phyloP scores from a whole-genome alignment of 2,797 vertebrate genomes.

The Gobio occitaniae region DNA sequence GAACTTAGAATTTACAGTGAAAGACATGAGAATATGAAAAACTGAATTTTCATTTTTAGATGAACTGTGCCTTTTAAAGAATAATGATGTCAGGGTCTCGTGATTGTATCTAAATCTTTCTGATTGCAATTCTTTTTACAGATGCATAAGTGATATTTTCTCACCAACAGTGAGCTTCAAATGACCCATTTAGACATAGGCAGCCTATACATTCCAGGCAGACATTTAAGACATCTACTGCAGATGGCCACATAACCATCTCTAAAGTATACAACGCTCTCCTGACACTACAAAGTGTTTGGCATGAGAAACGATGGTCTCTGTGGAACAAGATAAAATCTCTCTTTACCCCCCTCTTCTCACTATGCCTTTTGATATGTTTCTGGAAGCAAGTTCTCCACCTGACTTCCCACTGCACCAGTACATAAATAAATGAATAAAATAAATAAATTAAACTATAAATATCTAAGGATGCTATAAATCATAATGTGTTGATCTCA shows the following conservation, averaged over 20 bases:
- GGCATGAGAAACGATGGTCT: constrained; percentile 19
- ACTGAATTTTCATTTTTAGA: background rate
- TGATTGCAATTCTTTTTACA: background rate
- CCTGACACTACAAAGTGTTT: constrained; percentile 3
- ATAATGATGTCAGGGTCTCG: background rate
- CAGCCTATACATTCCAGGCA: background rate
- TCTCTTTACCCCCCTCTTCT: constrained; percentile 13
- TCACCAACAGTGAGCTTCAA: background rate
- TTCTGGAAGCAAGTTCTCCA: constrained; percentile 31
- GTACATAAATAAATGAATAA: constrained; percentile 37
- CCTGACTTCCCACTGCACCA: constrained; percentile 14
- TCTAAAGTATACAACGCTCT: background rate
- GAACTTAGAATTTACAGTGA: background rate
- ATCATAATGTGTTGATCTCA: background rate
- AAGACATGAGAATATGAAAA: background rate
- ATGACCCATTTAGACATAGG: background rate
- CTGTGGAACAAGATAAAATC: constrained; percentile 6
- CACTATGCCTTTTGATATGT: constrained; percentile 35
- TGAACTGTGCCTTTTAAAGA: background rate
- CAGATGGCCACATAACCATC: background rate
- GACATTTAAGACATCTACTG: background rate
- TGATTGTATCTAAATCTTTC: background rate
- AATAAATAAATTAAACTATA: constrained; percentile 38
- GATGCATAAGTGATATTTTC: background rate
- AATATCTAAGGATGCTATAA: constrained; percentile 1